Evolutionary conservation across 2,888 invertebrate species (phyloP), one percentile per base, ranked within the genome.

Genomic region (Sarcophaga subvicina): DNA sequence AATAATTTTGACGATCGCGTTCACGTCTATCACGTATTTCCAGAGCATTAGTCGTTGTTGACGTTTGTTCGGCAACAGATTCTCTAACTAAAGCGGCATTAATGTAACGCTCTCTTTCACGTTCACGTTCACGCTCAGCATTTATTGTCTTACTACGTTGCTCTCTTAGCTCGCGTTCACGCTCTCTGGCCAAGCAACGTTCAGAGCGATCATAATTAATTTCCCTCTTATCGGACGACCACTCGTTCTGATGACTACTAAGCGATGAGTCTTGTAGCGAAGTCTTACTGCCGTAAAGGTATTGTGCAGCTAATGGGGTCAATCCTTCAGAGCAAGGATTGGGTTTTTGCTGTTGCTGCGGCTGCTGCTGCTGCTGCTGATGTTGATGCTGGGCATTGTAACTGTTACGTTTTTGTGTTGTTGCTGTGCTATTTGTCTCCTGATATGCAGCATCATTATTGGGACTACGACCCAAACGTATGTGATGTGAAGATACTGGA

Each of bases 381-480:
- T 83, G 82, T 49, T 76, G 88, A 20, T 85, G 85, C 4, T 88
- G 85, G 17, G 71, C 47, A 79, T 85, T 82, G 60, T 87, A 83
- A 47, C 49, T 80, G 63, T 83, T 85, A 10, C 84, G 86, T 82
- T 86, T 84, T 73, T 83, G 83, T 49, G 84, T 86, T 73, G 49
- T 69, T 37, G 60, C 22, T 22, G 12, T 49, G 6, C 27, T 80
- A 73, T 67, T 59, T 76, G 67, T 69, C 47, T 80, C 83, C 86
- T 73, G 88, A 76, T 87, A 86, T 90, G 87, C 69, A 14, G 89
- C 88, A 54, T 92, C 91, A 49, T 89, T 90, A 81, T 91, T 92
- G 17, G 93, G 93, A 90, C 92, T 93, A n/a, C 93, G 91, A 0
- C 93, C 93, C 4, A 93, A 89, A 37, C 92, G 91, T 72, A 93